phyloP scores from a whole-genome alignment of 2,888 invertebrate species.

The Eupithecia centaureata region DNA sequence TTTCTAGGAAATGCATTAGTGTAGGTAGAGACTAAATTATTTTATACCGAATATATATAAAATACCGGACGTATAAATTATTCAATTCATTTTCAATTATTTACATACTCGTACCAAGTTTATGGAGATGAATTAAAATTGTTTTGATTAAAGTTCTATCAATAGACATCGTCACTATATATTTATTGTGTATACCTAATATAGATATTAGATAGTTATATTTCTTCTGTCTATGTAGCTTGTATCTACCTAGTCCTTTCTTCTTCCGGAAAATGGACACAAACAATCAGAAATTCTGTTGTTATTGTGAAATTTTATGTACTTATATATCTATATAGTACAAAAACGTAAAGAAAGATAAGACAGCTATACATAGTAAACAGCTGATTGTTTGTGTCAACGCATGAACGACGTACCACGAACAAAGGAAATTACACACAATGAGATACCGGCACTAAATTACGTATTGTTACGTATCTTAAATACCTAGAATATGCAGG shows the following conservation, averaged over 20 bases:
- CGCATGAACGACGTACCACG: conserved; percentile 33
- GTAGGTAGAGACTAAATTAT: too few relatives aligned
- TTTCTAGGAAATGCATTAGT: neutral
- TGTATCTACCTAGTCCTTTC: neutral
- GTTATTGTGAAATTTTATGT: neutral
- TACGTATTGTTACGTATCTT: conserved; percentile 33
- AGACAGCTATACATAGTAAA: conserved; percentile 42
- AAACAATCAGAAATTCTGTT: neutral
- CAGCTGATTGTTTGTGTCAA: conserved; percentile 55
- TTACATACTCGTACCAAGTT: neutral
- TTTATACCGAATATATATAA: too few relatives aligned
- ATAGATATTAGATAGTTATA: neutral
- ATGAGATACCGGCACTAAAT: conserved; percentile 31
- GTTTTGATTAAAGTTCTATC: neutral
- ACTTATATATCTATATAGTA: conserved; percentile 29
- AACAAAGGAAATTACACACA: conserved; percentile 47
- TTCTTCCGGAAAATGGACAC: neutral
- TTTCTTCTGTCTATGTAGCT: too few relatives aligned
- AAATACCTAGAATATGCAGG: conserved; percentile 28
- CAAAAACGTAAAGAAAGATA: conserved; percentile 47
- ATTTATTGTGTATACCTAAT: too few relatives aligned
- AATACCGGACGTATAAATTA: too few relatives aligned
- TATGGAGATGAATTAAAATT: neutral
- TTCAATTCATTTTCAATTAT: too few relatives aligned
- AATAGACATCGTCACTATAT: neutral